A percentile compares a stretch with the other conserved stretches of the same genome.
These are phyloP conservation scores for Mus spicilegus DNA, from an alignment of 2,113 vertebrate genomes.

Conservation along the genomic window DNA sequence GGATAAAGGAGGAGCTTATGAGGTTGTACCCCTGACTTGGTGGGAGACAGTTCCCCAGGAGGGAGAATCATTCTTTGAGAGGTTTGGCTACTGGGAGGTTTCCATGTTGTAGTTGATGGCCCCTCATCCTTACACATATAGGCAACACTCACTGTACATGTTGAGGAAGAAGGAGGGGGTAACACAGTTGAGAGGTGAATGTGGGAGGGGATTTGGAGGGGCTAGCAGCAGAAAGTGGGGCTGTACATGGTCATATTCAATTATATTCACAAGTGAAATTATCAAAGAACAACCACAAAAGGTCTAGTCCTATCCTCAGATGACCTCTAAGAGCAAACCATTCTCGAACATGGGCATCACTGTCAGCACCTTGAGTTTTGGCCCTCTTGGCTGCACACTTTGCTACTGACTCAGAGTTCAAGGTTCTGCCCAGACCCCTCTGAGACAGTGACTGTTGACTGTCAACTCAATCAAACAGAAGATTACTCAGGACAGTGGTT, in stretches of 20 bases:
- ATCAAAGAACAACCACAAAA: neutral
- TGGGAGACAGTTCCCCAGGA: neutral
- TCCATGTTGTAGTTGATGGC: neutral
- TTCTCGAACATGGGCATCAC: accelerated
- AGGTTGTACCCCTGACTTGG: neutral
- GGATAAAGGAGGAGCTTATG: too few species aligned
- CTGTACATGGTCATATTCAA: neutral
- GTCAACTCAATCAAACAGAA: too few species aligned
- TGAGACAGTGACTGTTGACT: neutral
- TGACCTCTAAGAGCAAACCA: neutral
- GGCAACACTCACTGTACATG: neutral
- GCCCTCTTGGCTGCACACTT: accelerated
- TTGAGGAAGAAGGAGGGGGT: neutral
- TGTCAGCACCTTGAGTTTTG: too few species aligned
- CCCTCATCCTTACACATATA: neutral
- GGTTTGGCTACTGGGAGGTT: neutral
- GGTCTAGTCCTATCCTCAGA: neutral
- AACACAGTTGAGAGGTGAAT: neutral
- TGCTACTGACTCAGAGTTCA: neutral
- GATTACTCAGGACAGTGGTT: neutral
- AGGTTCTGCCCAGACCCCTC: neutral
- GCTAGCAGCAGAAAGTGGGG: neutral
- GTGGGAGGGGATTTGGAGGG: neutral
- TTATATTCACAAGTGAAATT: neutral
- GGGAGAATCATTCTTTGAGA: too few species aligned